Percentiles rank a stretch among this genome's conserved stretches.
Conservation (phyloP, 2,888 invertebrate genomes). For the Lithophane ornitopus region DNA sequence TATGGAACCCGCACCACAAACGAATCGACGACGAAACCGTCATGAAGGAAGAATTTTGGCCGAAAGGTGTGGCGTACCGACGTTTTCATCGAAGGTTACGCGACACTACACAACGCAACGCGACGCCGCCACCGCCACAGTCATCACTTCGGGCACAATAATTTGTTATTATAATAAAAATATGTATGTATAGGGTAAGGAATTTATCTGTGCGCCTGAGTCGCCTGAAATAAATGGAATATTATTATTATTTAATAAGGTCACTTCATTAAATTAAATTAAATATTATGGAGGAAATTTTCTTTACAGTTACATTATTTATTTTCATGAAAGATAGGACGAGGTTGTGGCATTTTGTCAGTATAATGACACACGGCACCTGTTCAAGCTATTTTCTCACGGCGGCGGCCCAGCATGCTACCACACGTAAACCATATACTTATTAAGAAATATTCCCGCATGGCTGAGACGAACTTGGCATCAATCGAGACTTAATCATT, state of each 20-base stretch:
- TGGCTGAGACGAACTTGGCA: conserved; percentile 24
- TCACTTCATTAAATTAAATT: background rate
- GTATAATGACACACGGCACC: conserved; percentile 29
- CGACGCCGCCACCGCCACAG: too few species aligned
- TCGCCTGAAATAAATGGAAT: too few species aligned
- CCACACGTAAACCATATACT: conserved; percentile 24
- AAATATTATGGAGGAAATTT: background rate
- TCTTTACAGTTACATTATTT: background rate
- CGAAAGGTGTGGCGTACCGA: too few species aligned
- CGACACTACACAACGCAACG: too few species aligned
- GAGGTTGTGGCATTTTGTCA: conserved; percentile 22
- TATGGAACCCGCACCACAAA: too few species aligned
- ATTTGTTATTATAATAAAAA: too few species aligned
- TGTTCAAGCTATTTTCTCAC: conserved; percentile 29
- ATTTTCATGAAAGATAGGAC: background rate
- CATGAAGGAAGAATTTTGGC: too few species aligned
- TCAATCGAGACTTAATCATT: conserved; percentile 70
- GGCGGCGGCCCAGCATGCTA: background rate
- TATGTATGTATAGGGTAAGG: too few species aligned
- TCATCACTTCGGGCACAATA: too few species aligned
- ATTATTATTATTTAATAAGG: background rate
- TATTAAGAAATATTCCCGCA: conserved; percentile 27
- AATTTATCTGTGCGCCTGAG: too few species aligned
- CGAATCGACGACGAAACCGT: too few species aligned
- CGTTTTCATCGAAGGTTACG: too few species aligned